A percentile compares a stretch with the other conserved stretches of the same genome.
phyloP scores from a whole-genome alignment of 1,140 invertebrate species.

The Odontomachus brunneus region DNA sequence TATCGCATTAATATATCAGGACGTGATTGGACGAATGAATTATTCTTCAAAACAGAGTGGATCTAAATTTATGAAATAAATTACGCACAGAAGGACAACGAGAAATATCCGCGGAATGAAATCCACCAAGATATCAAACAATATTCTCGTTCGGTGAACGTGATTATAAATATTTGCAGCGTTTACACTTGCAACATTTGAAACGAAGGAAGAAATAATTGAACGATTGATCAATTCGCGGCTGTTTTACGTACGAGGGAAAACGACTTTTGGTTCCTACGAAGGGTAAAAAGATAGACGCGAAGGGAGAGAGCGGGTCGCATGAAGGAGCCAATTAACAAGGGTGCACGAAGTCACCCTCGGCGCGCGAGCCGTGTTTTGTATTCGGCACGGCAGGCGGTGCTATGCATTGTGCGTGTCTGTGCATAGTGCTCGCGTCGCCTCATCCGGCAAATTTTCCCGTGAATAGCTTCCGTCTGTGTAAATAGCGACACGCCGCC shows the following conservation, averaged over 20 bases:
- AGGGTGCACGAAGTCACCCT: constrained; percentile 36
- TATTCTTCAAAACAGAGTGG: not conserved
- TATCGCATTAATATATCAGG: not conserved
- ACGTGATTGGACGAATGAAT: not conserved
- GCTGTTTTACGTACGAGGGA: not conserved
- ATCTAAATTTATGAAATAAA: not conserved
- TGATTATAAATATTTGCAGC: too few relatives aligned
- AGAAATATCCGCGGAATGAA: too few relatives aligned
- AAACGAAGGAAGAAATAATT: too few relatives aligned
- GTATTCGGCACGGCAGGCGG: constrained; percentile 42
- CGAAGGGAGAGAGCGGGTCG: not conserved
- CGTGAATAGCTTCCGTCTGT: constrained; percentile 51
- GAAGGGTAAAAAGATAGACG: constrained; percentile 12
- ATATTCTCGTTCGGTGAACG: too few relatives aligned
- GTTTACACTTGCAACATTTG: too few relatives aligned
- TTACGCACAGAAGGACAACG: not conserved
- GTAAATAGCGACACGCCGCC: constrained; percentile 41
- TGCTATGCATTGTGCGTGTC: constrained; percentile 35
- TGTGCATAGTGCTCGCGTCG: constrained; percentile 34
- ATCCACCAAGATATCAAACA: too few relatives aligned
- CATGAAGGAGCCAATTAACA: constrained; percentile 52
- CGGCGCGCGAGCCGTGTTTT: constrained; percentile 38
- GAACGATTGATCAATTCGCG: too few relatives aligned
- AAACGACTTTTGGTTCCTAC: constrained; percentile 12
- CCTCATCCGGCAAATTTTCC: constrained; percentile 59